Conservation (phyloP, 35 echinoderm and acorn worm species). For the Anneissia japonica region DNA sequence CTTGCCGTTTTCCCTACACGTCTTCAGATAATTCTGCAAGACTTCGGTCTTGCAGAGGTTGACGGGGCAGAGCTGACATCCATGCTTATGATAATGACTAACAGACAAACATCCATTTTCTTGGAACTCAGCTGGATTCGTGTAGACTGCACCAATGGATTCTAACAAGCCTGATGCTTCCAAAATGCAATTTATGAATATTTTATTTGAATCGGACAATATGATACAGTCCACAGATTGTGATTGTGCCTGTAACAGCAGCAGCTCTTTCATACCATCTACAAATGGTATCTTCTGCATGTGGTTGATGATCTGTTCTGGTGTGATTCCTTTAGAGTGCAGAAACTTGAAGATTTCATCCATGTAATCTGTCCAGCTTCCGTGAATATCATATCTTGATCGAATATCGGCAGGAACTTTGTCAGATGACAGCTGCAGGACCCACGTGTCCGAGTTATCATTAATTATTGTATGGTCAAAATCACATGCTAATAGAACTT, state of each 20-base stretch:
- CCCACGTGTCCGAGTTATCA: slow-evolving; percentile 43
- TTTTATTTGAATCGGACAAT: slow-evolving; percentile 48
- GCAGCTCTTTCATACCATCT: slow-evolving; percentile 47
- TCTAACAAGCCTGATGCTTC: not conserved
- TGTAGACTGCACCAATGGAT: slow-evolving; percentile 15
- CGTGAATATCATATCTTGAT: slow-evolving; percentile 19
- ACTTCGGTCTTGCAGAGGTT: slow-evolving; percentile 60
- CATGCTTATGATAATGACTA: slow-evolving; percentile 37
- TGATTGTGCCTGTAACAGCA: slow-evolving; percentile 35
- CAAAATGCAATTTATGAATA: slow-evolving; percentile 52
- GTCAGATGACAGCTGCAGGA: slow-evolving; percentile 30
- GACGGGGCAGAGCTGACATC: slow-evolving; percentile 35
- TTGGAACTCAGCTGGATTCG: slow-evolving; percentile 60
- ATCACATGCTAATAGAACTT: slow-evolving; percentile 16
- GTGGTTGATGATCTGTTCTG: slow-evolving; percentile 17
- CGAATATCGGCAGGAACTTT: slow-evolving; percentile 45
- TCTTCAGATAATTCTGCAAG: slow-evolving; percentile 14
- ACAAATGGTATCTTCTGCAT: slow-evolving; percentile 28
- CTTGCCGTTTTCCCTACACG: not conserved
- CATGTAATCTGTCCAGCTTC: slow-evolving; percentile 59
- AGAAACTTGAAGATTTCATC: slow-evolving; percentile 50
- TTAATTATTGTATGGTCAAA: slow-evolving; percentile 76
- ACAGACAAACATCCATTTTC: slow-evolving; percentile 33
- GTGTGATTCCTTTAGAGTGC: slow-evolving; percentile 7
- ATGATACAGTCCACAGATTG: slow-evolving; percentile 52